These are phyloP conservation scores for Chlorodrepanis virens DNA, from an alignment of 2,113 vertebrate species.

Conservation along the genomic window DNA sequence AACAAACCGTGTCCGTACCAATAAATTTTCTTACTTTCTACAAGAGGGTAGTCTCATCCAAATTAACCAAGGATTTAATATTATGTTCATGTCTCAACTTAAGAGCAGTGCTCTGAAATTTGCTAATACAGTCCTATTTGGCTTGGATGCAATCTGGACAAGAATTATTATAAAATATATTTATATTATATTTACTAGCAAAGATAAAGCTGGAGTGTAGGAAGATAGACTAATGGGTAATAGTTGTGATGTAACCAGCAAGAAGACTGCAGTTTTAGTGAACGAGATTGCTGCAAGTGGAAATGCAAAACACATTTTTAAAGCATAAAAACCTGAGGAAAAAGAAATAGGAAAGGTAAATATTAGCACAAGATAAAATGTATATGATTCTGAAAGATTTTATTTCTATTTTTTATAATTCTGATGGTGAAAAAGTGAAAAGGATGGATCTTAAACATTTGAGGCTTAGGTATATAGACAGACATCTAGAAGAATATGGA, in stretches of 20 bases:
- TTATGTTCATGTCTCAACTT: not conserved
- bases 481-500: not conserved
- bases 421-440: not conserved
- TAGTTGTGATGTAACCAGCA: not conserved
- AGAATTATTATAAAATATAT: not conserved
- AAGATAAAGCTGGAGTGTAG: not conserved
- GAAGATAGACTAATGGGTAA: not conserved
- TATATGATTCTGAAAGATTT: not conserved
- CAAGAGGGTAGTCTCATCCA: not conserved
- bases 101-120: not conserved
- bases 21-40: not conserved
- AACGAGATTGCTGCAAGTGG: not conserved
- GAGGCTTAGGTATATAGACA: not conserved
- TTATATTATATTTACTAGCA: not conserved
- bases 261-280: not conserved
- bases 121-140: not conserved
- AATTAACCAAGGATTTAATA: not conserved
- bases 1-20: not conserved
- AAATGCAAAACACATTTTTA: not conserved
- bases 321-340: not conserved
- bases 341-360: not conserved
- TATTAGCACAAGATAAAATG: not conserved
- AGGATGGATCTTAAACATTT: not conserved
- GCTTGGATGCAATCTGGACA: not conserved
- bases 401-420: not conserved